Evolutionary conservation across 2,888 invertebrate genomes (phyloP).

Genomic region (Acrobasis repandana): DNA sequence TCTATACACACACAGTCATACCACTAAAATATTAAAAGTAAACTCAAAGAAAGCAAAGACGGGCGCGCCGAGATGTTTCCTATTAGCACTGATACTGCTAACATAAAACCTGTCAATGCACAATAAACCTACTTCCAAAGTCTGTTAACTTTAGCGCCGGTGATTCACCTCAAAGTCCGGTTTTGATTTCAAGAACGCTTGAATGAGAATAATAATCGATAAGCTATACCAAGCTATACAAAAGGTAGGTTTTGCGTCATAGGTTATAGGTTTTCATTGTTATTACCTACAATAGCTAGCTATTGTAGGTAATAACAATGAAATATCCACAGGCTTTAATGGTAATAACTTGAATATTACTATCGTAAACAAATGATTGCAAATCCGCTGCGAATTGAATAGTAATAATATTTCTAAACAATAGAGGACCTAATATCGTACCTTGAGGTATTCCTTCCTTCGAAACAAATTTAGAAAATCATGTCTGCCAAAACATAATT

Average conservation of each 20-base stretch:
- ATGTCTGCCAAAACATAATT: no score
- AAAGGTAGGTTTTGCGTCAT: neutral
- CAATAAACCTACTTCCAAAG: neutral
- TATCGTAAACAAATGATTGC: neutral
- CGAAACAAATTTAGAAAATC: no score
- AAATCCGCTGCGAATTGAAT: neutral
- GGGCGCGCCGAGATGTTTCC: no score
- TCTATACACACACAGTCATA: no score
- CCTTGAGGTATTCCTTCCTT: neutral
- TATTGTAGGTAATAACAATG: neutral
- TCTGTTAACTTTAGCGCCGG: neutral
- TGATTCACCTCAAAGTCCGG: slow-evolving; percentile 13
- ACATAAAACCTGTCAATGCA: neutral
- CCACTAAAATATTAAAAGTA: no score
- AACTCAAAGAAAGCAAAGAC: no score
- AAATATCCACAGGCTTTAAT: neutral
- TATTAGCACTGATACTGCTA: no score
- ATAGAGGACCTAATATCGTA: neutral
- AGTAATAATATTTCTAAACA: neutral
- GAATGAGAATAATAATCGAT: neutral
- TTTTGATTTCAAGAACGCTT: neutral
- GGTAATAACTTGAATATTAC: neutral
- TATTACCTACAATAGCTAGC: no score
- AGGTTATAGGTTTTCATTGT: neutral
- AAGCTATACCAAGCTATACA: neutral